A percentile compares a stretch with the other conserved stretches of the same genome.
phyloP scores from a whole-genome alignment of 2,113 vertebrate species.

The Rafetus swinhoei region DNA sequence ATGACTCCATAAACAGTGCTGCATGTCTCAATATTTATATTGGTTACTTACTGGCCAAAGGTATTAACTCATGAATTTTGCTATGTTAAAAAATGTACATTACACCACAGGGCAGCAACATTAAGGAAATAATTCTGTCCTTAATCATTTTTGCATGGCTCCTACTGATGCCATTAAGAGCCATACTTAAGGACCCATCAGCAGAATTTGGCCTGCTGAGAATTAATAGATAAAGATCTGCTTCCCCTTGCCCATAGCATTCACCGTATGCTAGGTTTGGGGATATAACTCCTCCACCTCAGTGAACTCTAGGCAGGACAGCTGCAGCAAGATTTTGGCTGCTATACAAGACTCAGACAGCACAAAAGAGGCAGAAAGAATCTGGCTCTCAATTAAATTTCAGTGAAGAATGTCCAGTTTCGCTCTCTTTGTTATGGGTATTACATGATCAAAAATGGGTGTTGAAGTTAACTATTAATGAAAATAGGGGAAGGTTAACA shows the following conservation, averaged over 20 bases:
- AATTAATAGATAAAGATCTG: neutral
- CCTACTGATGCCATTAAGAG: neutral
- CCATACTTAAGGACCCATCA: neutral
- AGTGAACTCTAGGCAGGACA: neutral
- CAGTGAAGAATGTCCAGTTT: fast-evolving
- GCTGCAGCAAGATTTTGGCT: neutral
- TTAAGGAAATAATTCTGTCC: neutral
- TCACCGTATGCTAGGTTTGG: neutral
- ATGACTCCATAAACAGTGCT: neutral
- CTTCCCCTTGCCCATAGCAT: neutral
- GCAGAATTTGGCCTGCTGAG: neutral
- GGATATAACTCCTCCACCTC: neutral
- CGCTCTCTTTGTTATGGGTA: neutral
- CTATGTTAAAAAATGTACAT: fast-evolving
- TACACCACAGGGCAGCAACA: neutral
- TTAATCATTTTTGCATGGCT: fast-evolving
- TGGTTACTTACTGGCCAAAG: fast-evolving
- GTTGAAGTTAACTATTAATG: neutral
- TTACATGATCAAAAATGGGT: neutral
- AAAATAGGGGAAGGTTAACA: fast-evolving
- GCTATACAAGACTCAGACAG: neutral
- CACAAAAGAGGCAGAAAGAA: neutral
- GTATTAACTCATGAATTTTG: neutral
- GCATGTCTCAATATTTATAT: neutral
- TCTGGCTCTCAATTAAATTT: neutral